Base-by-base conservation (phyloP, 2,113 vertebrate species). In the Megaleporinus macrocephalus region DNA sequence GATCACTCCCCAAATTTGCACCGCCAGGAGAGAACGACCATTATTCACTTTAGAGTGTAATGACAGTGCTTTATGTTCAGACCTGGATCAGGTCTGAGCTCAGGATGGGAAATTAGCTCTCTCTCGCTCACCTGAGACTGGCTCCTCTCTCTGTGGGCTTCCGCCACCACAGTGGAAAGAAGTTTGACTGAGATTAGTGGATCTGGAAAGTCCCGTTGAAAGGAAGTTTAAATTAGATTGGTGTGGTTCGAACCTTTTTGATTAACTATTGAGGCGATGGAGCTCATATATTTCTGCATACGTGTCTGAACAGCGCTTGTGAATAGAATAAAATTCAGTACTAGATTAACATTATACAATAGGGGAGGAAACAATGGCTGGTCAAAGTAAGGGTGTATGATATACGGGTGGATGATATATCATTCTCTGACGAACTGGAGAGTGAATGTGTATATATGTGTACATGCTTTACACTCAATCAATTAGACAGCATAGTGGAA, bases 1-100 rank as follows among this genome's bases (percentile, higher is more conserved):
- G 69, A 86, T 82, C 82, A 79, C 81, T 89, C 79, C 82, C 82
- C 82, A 85, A 84, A 84, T 86, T 84, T 78, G 76, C 79, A 76
- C 73, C 59, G 59, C 82, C 79, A 82, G 41, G 85, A 85, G 83
- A 80, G 78, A 78, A 59, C 36, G 57, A n/a, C 85, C 72, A 83
- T 86, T 86, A 85, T 83, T 83, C 79, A 80, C 81, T 77, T 81
- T 79, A 75, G 83, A 76, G 73, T 81, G 75, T 74, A 85, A 88
- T 85, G 80, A 78, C 77, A 81, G 79, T 69, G 78, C 61, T 80
- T 83, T 80, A 78, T 78, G 81, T 80, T 83, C 80, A 83, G 70
- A 81, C 73, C 75, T 76, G 83, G 72, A 80, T 79, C 44, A n/a
- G 72, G 75, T 76, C 77, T 61, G 49, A 80, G 78, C 63, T 68